Conservation (phyloP, 2,797 vertebrate genomes). For the Phoeniculus purpureus region DNA sequence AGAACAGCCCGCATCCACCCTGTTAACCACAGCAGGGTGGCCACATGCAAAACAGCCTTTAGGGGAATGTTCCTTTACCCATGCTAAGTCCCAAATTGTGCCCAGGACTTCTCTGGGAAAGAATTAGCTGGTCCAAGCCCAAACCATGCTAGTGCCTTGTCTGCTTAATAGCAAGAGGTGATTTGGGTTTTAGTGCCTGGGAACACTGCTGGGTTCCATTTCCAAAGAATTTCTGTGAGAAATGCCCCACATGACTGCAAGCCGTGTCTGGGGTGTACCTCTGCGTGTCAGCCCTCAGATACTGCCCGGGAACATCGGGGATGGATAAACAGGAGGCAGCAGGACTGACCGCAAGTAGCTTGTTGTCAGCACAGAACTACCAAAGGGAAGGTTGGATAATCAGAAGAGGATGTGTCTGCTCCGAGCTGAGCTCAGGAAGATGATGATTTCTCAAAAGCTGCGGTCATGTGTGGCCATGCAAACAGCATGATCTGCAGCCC, state of each 20-base stretch:
- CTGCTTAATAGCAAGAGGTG: not conserved
- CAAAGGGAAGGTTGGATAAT: not conserved
- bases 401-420: constrained; percentile 35
- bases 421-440: constrained; percentile 15
- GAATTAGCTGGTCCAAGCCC: constrained; percentile 26
- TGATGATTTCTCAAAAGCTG: not conserved
- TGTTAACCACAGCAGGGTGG: constrained; percentile 16
- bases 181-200: constrained; percentile 33
- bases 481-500: not conserved
- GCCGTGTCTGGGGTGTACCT: not conserved
- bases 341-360: not conserved
- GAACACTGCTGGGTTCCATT: not conserved
- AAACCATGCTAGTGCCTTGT: constrained; percentile 20
- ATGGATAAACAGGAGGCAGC: not conserved
- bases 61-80: constrained; percentile 2
- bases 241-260: not conserved
- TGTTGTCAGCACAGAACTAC: not conserved
- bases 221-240: constrained; percentile 17
- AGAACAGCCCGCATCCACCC: not conserved
- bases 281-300: not conserved
- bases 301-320: rapidly evolving
- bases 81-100: not conserved
- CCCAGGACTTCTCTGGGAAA: constrained; percentile 46
- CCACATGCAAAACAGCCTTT: constrained; percentile 18
- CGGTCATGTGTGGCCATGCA: not conserved